Evolutionary conservation across 1,140 invertebrate genomes (phyloP).

Genomic region (Drosophila malerkotliana): DNA sequence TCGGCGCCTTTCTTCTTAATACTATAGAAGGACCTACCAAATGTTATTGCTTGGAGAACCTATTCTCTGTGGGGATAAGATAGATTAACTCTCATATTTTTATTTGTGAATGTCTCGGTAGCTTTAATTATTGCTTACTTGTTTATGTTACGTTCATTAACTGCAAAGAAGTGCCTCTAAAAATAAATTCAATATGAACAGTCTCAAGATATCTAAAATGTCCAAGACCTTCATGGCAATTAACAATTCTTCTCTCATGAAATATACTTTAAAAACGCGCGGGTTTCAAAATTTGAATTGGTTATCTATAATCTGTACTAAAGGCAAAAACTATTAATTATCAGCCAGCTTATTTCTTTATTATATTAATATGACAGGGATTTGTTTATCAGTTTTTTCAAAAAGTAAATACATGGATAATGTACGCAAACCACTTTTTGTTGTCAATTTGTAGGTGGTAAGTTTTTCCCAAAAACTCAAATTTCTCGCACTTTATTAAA

Average conservation of each 20-base stretch:
- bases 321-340: neutral
- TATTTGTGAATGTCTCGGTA: conserved; percentile 33
- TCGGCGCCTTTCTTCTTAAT: conserved; percentile 34
- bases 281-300: too few species aligned
- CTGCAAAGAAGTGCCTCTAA: conserved; percentile 30
- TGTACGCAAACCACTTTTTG: too few species aligned
- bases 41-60: neutral
- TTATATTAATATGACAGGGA: too few species aligned
- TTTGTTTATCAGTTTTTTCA: too few species aligned
- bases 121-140: conserved; percentile 6
- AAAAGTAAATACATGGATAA: too few species aligned
- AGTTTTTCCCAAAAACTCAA: neutral
- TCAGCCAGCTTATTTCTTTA: neutral
- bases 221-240: neutral
- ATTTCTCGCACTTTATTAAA: too few species aligned
- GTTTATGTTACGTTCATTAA: conserved; percentile 25
- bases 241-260: neutral
- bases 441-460: too few species aligned
- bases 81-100: conserved; percentile 17
- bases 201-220: neutral
- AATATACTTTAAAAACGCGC: neutral
- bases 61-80: neutral
- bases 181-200: conserved; percentile 26
- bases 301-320: neutral
- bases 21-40: neutral